Base-by-base conservation (phyloP, 2,113 vertebrate genomes). In the Megalops atlanticus region DNA sequence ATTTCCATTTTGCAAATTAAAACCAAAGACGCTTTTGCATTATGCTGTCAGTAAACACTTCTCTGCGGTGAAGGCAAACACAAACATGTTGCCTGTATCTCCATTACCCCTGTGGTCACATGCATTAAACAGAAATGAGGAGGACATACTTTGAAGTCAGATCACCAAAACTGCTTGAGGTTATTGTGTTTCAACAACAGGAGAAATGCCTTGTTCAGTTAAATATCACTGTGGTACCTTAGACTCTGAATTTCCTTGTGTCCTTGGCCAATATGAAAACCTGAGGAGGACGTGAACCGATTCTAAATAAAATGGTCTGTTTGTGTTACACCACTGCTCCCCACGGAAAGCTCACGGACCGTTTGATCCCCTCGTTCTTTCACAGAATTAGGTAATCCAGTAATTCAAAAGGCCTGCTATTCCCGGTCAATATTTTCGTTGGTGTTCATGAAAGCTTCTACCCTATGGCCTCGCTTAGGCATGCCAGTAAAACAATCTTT, bases 381-480 rank as follows among this genome's bases (percentile, higher is more conserved):
- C 74, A n/a, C n/a, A 76, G 41, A 75, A 76, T 47, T 76, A 76
- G 49, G 41, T 49, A 31, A 49, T 33, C 41, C 72, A 43, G 7
- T 2, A 40, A 41, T 74, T 41, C 72, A 73, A 74, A 24, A 74
- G 38, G 72, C 72, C 24, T 74, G 18, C 21, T 1, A n/a, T 74
- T 41, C 8, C 35, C 24, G 27, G 76, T 78, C 76, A 78, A 58
- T 64, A 58, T 64, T 78, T 78, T 64, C 76, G n/a, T 64, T 58
- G 52, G 31, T 39, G 35, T 16, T 49, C 43, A 35, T 33, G 74
- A 49, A 31, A 49, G 43, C 43, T 33, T 49, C 41, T 33, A 47
- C 24, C 27, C n/a, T 5, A 49, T 47, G 74, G 2, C 74, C 41
- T 31, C 15, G 15, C 49, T 58, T 27, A n/a, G 33, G 24, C 8